Base-by-base conservation (phyloP, 2,797 vertebrate genomes). In the Pangasius sanitwongsei region DNA sequence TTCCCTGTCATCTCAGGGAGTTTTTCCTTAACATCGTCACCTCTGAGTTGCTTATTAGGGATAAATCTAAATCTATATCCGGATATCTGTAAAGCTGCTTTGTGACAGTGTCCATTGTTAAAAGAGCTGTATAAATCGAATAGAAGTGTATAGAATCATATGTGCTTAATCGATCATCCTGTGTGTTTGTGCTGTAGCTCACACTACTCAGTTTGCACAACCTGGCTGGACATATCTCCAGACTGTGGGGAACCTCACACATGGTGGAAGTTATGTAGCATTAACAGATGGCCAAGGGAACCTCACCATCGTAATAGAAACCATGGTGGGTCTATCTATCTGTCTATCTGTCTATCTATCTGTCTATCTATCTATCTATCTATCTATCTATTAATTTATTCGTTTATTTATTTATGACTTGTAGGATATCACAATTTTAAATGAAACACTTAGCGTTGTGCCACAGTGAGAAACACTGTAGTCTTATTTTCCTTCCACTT, bases 201-300 rank as follows among this genome's bases (percentile, higher is more conserved):
- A 99, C 90, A 99, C 97, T 25, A 97, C 98, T 0, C 98, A 99
- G 92, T 99, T 99, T 92, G 95, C 96, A 53, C 96, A 97, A 89
- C 98, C 98, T 2, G 98, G 98, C 16, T 99, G 98, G 98, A 95
- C 93, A 41, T 99, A 99, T 94, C 94, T 99, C 88, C 93, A 96
- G 93, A 98, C 97, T 9, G 96, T 98, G 74, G 98, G 98, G 57
- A 97, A 97, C 90, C 95, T 99, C 87, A 78, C 94, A 57, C 92
- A 93, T 83, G 98, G 98, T 70, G 98, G 98, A 87, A 99, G 97
- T 93, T 99, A 98, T 0, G 97, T 99, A 2, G 97, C 98, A 48
- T 94, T 99, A 88, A 99, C 98, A 0, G 98, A 99, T n/a, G 95
- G 97, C 61, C 93, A 94, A 85, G 98, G 98, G 87, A 98, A 98